Percentiles rank a stretch among this genome's conserved stretches.
Conservation (phyloP, 2,113 vertebrate species). For the Holacanthus passer region DNA sequence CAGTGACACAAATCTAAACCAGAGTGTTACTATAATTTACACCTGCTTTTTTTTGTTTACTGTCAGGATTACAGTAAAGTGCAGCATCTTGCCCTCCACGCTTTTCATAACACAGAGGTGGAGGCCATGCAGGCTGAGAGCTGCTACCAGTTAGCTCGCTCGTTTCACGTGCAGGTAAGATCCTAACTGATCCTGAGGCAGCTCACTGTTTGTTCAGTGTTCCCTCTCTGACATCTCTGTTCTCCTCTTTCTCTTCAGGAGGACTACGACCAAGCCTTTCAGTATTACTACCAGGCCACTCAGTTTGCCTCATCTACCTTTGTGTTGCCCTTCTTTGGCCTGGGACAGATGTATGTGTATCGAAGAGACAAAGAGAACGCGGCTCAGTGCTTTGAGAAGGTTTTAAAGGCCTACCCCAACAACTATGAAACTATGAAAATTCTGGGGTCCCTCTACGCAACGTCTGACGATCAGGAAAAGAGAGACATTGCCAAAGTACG, state of each 20-base stretch:
- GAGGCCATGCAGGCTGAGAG: conserved; percentile 99
- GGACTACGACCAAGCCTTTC: conserved; percentile 99
- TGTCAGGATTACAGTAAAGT: conserved; percentile 98
- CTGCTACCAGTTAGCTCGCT: conserved; percentile 97
- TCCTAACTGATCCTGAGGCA: background rate
- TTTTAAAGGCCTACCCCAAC: conserved; percentile 98
- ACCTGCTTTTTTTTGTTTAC: conserved; percentile 9
- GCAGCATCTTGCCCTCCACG: conserved; percentile 97
- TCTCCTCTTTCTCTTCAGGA: conserved; percentile 83
- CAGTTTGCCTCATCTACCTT: conserved; percentile 98
- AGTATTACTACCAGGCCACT: conserved; percentile 99
- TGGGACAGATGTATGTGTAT: conserved; percentile 99
- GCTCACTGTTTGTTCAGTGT: background rate
- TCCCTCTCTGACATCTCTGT: background rate
- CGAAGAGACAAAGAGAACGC: conserved; percentile 98
- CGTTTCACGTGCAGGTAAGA: conserved; percentile 96
- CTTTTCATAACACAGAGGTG: conserved; percentile 98
- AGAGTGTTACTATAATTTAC: background rate
- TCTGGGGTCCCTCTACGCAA: conserved; percentile 96
- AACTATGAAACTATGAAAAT: conserved; percentile 99
- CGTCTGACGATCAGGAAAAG: conserved; percentile 98
- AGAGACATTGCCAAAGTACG: conserved; percentile 96
- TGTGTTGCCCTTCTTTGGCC: conserved; percentile 96
- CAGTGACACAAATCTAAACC: background rate
- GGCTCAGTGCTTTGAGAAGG: conserved; percentile 98